A percentile compares a stretch with the other conserved stretches of the same genome.
These are phyloP conservation scores for Drosophila robusta DNA, from an alignment of 2,888 invertebrate species.

Conservation along the genomic window DNA sequence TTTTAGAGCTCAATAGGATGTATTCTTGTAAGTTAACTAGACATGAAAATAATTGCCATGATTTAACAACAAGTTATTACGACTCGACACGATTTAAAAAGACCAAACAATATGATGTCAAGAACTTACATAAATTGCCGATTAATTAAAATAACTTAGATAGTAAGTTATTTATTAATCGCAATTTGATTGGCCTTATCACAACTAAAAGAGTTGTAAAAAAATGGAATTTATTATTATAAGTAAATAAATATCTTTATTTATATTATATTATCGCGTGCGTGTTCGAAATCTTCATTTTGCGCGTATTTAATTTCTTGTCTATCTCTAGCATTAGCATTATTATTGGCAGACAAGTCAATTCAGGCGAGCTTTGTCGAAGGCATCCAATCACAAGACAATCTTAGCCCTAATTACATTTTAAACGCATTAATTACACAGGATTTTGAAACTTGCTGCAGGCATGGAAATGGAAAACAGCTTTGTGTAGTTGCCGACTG, in stretches of 20 bases:
- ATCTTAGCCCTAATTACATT: conserved; percentile 41
- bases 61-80: neutral
- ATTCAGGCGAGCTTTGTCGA: neutral
- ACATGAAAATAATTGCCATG: neutral
- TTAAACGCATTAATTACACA: conserved; percentile 29
- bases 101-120: no score
- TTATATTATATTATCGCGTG: no score
- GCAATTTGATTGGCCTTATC: no score
- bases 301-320: no score
- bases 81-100: neutral
- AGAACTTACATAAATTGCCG: no score
- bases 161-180: no score
- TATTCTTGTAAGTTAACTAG: neutral
- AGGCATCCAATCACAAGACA: neutral
- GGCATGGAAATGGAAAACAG: conserved; percentile 18
- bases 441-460: neutral
- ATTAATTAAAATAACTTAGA: no score
- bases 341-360: neutral
- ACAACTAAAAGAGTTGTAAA: no score
- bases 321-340: neutral
- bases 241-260: no score
- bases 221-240: no score
- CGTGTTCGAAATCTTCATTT: no score
- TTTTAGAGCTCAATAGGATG: neutral
- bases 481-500: neutral